Conservation (phyloP, 2,888 invertebrate genomes). For the Yponomeuta malinellus region DNA sequence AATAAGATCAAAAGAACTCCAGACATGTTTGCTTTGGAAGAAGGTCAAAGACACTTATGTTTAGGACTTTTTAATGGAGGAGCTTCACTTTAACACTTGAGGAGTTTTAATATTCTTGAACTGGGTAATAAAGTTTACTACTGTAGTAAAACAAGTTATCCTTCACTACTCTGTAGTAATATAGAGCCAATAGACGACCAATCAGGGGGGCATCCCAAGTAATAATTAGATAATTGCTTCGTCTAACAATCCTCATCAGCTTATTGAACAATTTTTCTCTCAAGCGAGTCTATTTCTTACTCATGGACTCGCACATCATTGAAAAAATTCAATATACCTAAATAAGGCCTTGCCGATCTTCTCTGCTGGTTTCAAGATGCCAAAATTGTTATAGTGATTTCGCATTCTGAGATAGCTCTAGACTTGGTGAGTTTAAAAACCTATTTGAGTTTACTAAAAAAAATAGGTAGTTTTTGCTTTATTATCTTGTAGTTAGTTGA, state of each 20-base stretch:
- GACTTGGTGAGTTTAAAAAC: no score
- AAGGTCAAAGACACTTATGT: neutral
- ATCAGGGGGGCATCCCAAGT: neutral
- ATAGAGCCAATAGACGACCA: neutral
- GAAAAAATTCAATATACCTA: no score
- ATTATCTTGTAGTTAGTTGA: no score
- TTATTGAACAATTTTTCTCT: neutral
- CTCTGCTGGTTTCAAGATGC: no score
- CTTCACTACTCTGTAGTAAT: neutral
- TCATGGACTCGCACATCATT: no score
- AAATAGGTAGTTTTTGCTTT: no score
- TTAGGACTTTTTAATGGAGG: neutral
- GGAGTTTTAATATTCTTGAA: neutral
- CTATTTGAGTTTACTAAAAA: no score
- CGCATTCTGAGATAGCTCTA: no score
- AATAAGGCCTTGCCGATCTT: no score
- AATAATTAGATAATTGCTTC: neutral
- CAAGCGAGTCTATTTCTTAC: no score
- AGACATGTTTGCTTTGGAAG: neutral
- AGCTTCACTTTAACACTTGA: neutral
- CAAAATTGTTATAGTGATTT: no score
- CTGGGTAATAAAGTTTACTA: neutral
- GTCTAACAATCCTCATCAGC: neutral
- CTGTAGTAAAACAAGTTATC: neutral
- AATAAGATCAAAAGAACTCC: neutral